These are phyloP conservation scores for Phataginus tetradactyla DNA, from an alignment of 2,797 vertebrate species.

Conservation along the genomic window DNA sequence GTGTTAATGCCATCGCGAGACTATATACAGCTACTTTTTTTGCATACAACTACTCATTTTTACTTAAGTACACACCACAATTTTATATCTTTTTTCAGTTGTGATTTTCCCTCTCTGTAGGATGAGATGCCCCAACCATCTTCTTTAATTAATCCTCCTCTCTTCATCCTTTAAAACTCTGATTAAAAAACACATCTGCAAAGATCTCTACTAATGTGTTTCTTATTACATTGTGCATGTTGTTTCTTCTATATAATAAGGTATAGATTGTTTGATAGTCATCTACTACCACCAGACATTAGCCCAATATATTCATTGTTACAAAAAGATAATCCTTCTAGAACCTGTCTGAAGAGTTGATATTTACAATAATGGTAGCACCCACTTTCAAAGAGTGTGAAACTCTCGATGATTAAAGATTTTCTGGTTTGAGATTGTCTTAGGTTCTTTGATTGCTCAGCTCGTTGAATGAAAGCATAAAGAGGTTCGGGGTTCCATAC, in stretches of 20 bases:
- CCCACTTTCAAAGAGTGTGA: background rate
- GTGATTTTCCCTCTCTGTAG: background rate
- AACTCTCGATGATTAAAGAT: background rate
- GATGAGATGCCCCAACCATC: background rate
- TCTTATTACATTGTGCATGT: background rate
- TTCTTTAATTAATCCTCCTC: slow-evolving; percentile 29
- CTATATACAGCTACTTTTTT: background rate
- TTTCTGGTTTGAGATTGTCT: background rate
- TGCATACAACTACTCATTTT: background rate
- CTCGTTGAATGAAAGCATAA: background rate
- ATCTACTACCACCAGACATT: background rate
- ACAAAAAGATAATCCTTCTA: background rate
- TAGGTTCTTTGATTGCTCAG: background rate
- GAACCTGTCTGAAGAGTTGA: background rate
- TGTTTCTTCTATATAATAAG: background rate
- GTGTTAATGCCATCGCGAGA: background rate
- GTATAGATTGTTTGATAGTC: background rate
- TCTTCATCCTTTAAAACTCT: background rate
- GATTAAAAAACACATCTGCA: slow-evolving; percentile 12
- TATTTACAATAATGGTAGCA: background rate
- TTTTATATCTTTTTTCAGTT: background rate
- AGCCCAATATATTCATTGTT: background rate
- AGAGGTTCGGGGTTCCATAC: background rate
- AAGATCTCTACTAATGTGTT: background rate
- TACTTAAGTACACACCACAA: background rate